phyloP scores from a whole-genome alignment of 2,797 vertebrate genomes.

The Dendrocincla fuliginosa region DNA sequence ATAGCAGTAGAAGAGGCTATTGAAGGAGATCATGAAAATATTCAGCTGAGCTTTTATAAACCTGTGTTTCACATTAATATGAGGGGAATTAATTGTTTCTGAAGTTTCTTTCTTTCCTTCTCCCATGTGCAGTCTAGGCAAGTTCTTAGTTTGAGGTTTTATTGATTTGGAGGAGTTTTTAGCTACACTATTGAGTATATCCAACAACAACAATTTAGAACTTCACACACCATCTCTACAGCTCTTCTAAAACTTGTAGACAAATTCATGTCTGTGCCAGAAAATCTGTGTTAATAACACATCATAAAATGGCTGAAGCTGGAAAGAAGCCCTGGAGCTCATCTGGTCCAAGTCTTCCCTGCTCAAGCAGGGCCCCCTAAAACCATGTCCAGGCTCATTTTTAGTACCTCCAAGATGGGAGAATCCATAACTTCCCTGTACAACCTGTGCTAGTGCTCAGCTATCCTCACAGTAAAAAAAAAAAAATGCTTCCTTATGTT shows the following conservation, averaged over 20 bases:
- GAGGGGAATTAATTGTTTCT: not conserved
- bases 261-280: not conserved
- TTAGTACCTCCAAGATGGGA: not conserved
- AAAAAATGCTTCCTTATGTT: not conserved
- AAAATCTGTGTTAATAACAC: not conserved
- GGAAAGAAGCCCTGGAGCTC: not conserved
- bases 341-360: not conserved
- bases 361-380: not conserved
- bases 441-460: not conserved
- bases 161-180: not conserved
- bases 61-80: not conserved
- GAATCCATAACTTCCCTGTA: not conserved
- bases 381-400: not conserved
- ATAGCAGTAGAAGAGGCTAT: not conserved
- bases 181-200: not conserved
- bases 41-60: not conserved
- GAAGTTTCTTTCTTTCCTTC: not conserved
- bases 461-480: not conserved
- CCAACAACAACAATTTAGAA: not conserved
- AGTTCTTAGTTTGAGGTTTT: not conserved
- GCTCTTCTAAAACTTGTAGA: not conserved
- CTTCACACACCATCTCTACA: not conserved
- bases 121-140: not conserved
- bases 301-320: not conserved
- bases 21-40: constrained; percentile 1